Evolutionary conservation across 2,888 invertebrate genomes (phyloP).

Genomic region (Graphium colonna): DNA sequence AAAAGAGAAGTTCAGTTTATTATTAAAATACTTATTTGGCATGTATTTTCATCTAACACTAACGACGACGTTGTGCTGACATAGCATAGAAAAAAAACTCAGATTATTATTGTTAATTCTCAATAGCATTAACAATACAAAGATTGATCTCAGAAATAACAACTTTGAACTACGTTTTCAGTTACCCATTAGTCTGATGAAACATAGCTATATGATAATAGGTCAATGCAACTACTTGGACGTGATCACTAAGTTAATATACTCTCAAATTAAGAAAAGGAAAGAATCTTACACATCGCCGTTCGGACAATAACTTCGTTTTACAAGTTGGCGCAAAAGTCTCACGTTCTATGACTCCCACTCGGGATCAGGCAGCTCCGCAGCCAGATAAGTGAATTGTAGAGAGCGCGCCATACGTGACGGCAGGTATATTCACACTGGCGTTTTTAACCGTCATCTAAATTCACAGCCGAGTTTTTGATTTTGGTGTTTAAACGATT

Average conservation of each 20-base stretch:
- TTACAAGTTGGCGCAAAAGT: slow-evolving; percentile 40
- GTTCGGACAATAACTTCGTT: slow-evolving; percentile 39
- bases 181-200: too few species aligned
- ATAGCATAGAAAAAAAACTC: too few species aligned
- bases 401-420: slow-evolving; percentile 50
- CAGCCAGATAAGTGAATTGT: slow-evolving; percentile 58
- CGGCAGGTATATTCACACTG: slow-evolving; percentile 28
- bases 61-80: too few species aligned
- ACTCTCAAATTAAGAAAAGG: slow-evolving; percentile 16
- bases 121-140: too few species aligned
- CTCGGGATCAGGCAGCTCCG: slow-evolving; percentile 39
- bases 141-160: too few species aligned
- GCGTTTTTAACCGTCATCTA: too few species aligned
- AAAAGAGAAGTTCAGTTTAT: background rate
- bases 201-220: too few species aligned
- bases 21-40: background rate
- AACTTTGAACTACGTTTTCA: too few species aligned
- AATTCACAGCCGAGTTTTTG: too few species aligned
- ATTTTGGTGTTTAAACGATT: too few species aligned
- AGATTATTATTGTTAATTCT: too few species aligned
- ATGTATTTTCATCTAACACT: too few species aligned
- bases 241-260: background rate
- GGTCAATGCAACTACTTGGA: background rate
- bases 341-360: slow-evolving; percentile 47
- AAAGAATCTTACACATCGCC: slow-evolving; percentile 20